phyloP scores from a whole-genome alignment of 2,113 vertebrate genomes.

The Thamnophis sirtalis region DNA sequence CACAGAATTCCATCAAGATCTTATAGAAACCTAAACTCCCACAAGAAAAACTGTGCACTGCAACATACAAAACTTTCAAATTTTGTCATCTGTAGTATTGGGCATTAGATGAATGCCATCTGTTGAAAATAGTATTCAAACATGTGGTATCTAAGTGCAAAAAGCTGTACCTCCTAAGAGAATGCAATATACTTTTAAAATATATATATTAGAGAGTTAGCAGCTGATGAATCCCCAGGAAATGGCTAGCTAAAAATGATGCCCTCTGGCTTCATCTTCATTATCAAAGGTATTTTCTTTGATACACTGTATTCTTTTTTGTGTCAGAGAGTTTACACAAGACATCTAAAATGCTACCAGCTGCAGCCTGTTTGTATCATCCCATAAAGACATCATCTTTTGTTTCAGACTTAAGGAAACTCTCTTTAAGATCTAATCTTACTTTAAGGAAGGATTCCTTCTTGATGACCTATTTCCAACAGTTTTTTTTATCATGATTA shows the following conservation, averaged over 20 bases:
- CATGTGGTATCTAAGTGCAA: neutral
- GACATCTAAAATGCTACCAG: neutral
- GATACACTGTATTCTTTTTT: neutral
- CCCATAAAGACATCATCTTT: neutral
- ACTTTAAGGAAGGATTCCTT: neutral
- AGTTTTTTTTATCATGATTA: neutral
- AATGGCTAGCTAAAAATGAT: neutral
- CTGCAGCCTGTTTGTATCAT: neutral
- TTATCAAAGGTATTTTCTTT: neutral
- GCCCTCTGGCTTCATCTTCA: neutral
- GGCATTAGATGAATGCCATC: neutral
- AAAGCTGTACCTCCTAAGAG: neutral
- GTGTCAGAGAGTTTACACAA: neutral
- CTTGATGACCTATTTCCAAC: neutral
- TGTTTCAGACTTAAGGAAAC: neutral
- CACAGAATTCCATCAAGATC: neutral
- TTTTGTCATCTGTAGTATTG: neutral
- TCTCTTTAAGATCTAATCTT: neutral
- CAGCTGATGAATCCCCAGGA: neutral
- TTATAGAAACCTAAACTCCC: neutral
- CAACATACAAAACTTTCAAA: neutral
- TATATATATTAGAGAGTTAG: neutral
- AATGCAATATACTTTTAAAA: neutral
- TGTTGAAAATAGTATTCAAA: neutral
- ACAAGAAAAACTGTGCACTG: neutral